Percentiles rank a stretch among this genome's conserved stretches.
Conservation (phyloP, 2,797 vertebrate species). For the Rhabdophis nuchalis region DNA sequence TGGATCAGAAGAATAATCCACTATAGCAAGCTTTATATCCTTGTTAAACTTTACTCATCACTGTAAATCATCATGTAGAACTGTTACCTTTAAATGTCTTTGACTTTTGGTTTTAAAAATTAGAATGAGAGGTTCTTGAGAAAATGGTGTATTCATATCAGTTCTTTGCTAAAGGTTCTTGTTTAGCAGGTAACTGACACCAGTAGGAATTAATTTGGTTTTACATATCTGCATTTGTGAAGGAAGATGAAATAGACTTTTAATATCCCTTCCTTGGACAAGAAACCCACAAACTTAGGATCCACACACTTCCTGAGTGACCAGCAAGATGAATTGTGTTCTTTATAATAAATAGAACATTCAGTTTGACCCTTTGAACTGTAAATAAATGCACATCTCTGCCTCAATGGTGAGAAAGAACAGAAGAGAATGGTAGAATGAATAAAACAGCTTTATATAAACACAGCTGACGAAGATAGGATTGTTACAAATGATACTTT, state of each 20-base stretch:
- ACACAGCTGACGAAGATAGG: constrained; percentile 46
- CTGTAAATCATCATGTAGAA: background rate
- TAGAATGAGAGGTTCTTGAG: constrained; percentile 19
- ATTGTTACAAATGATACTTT: constrained; percentile 59
- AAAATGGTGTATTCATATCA: background rate
- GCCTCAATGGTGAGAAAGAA: constrained; percentile 27
- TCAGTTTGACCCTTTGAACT: background rate
- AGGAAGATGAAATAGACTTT: background rate
- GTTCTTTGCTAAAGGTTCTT: constrained; percentile 12
- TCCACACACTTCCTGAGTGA: background rate
- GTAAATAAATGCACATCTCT: constrained; percentile 40
- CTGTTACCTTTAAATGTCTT: background rate
- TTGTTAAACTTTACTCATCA: background rate
- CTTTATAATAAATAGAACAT: background rate
- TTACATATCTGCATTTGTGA: background rate
- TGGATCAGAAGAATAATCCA: background rate
- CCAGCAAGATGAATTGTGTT: background rate
- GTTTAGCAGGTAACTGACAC: background rate
- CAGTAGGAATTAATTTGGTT: background rate
- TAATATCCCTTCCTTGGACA: background rate
- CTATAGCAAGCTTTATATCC: background rate
- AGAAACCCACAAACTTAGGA: background rate
- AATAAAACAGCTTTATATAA: constrained; percentile 48
- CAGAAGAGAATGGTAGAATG: constrained; percentile 26
- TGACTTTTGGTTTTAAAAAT: constrained; percentile 23